A percentile compares a stretch with the other conserved stretches of the same genome.
These are phyloP conservation scores for Cryptocephalus primarius DNA, from an alignment of 2,888 invertebrate species.

Conservation along the genomic window DNA sequence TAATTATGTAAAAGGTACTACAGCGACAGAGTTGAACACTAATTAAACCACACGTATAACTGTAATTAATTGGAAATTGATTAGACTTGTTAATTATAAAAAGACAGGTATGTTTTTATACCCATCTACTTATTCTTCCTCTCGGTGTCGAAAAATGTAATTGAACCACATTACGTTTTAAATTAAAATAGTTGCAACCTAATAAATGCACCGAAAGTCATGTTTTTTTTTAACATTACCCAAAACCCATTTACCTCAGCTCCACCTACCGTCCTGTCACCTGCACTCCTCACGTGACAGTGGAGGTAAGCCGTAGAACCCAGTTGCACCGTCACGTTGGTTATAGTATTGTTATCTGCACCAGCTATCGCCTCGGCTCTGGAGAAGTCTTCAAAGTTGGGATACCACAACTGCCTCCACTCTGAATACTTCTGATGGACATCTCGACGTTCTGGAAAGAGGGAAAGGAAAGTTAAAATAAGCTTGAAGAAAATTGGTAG, in stretches of 20 bases:
- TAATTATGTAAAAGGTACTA: no score
- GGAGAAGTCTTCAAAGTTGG: conserved; percentile 42
- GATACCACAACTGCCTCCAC: conserved; percentile 55
- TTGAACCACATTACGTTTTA: no score
- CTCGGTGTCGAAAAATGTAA: no score
- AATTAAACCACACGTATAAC: no score
- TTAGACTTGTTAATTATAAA: no score
- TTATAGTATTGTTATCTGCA: conserved; percentile 62
- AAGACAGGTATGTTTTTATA: no score
- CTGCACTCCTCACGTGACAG: conserved; percentile 66
- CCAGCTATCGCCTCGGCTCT: conserved; percentile 35
- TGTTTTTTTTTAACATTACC: no score
- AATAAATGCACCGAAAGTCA: no score
- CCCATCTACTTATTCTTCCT: no score
- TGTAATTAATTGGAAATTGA: no score
- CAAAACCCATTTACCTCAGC: conserved; percentile 28
- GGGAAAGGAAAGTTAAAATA: neutral
- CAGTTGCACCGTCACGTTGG: conserved; percentile 65
- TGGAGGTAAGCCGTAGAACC: conserved; percentile 71
- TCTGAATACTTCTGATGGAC: conserved; percentile 35
- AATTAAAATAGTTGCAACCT: no score
- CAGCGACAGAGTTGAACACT: no score
- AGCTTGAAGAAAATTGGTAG: neutral
- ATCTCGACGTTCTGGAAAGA: conserved; percentile 29
- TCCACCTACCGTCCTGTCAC: conserved; percentile 49